Conservation (phyloP, 2,888 invertebrate species). For the Drosophila atripex region DNA sequence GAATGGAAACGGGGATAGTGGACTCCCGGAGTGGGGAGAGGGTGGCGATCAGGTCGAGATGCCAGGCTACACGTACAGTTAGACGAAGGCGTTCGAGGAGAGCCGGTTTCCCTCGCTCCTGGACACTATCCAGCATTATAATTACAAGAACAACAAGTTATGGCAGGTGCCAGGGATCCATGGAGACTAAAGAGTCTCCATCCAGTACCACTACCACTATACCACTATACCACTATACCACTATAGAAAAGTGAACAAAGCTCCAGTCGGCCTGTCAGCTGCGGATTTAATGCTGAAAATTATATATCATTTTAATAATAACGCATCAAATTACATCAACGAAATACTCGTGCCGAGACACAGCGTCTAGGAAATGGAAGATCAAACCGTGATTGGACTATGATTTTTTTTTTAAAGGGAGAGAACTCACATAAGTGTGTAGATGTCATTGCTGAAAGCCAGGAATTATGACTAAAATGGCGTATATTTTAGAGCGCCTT, state of each 20-base stretch:
- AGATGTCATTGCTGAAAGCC: constrained; percentile 37
- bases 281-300: constrained; percentile 58
- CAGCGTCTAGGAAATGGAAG: constrained; percentile 57
- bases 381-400: constrained; percentile 27
- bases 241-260: constrained; percentile 49
- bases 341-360: constrained; percentile 33
- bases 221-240: constrained; percentile 29
- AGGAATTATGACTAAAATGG: constrained; percentile 18
- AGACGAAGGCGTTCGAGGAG: constrained; percentile 47
- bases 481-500: not conserved
- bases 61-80: constrained; percentile 59
- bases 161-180: constrained; percentile 61
- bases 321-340: constrained; percentile 61
- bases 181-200: constrained; percentile 16
- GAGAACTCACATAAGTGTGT: not conserved
- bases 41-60: constrained; percentile 35
- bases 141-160: constrained; percentile 65
- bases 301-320: constrained; percentile 76
- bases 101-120: constrained; percentile 52
- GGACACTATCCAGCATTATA: constrained; percentile 54
- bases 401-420: constrained; percentile 18
- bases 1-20: constrained; percentile 14
- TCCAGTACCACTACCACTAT: not conserved
- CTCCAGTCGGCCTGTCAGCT: constrained; percentile 24
- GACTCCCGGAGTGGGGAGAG: constrained; percentile 4